These are phyloP conservation scores for Loriculus beryllinus DNA, from an alignment of 2,797 vertebrate species.

Conservation along the genomic window DNA sequence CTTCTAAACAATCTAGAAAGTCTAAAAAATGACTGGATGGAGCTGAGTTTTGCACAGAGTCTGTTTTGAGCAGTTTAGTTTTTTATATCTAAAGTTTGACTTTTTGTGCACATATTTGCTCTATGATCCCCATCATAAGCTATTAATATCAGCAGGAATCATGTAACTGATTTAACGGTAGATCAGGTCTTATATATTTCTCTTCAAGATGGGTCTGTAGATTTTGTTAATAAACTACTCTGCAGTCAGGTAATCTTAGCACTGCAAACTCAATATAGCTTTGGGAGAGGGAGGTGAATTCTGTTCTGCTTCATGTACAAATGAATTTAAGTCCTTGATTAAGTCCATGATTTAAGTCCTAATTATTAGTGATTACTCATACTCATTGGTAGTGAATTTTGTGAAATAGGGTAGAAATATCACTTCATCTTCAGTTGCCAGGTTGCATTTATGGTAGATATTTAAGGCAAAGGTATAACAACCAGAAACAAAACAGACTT, in stretches of 20 bases:
- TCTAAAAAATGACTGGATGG: neutral
- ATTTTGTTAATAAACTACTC: constrained; percentile 36
- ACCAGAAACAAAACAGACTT: neutral
- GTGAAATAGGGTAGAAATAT: neutral
- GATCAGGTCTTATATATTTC: neutral
- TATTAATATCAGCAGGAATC: neutral
- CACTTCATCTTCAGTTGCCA: neutral
- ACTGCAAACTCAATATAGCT: neutral
- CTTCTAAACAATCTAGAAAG: neutral
- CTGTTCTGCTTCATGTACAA: constrained; percentile 14
- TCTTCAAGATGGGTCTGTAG: neutral
- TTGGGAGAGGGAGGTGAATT: neutral
- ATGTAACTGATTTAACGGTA: neutral
- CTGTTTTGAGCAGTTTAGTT: neutral
- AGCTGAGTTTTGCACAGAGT: neutral
- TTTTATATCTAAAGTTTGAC: neutral
- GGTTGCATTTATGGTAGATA: neutral
- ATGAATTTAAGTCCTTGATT: no score
- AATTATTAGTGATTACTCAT: constrained; percentile 46
- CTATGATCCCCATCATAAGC: neutral
- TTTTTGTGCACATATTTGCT: neutral
- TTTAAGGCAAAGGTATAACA: neutral
- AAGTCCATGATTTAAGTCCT: constrained; percentile 2
- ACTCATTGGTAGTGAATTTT: constrained; percentile 5
- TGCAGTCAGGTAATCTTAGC: constrained; percentile 2